Evolutionary conservation across 2,113 vertebrate species (phyloP).

Genomic region (Megaceryle maxima): DNA sequence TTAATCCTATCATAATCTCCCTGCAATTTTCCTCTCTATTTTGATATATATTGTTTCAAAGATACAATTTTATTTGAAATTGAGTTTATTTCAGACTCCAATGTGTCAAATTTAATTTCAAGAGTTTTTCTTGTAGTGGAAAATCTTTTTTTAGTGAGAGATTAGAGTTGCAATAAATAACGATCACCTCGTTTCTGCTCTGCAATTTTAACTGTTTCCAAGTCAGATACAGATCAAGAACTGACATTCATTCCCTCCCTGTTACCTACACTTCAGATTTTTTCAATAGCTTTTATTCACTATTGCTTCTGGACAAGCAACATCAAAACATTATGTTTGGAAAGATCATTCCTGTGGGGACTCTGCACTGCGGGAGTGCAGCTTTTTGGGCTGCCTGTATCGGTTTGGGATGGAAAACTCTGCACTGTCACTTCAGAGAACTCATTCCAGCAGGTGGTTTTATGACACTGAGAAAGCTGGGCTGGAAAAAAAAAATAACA

Average conservation of each 20-base stretch:
- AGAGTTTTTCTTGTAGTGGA: not conserved
- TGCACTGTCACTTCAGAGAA: slow-evolving; percentile 9
- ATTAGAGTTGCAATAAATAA: slow-evolving; percentile 5
- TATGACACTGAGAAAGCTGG: slow-evolving; percentile 5
- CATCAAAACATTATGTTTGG: not conserved
- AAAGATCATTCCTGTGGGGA: not conserved
- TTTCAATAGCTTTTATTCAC: not conserved
- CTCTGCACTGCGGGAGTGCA: not conserved
- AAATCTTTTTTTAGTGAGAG: not conserved
- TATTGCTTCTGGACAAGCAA: not conserved
- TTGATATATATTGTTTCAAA: slow-evolving; percentile 27
- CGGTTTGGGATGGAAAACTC: not conserved
- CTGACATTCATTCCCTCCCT: slow-evolving; percentile 17
- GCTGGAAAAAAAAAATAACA: not conserved
- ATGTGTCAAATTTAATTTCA: slow-evolving; percentile 42
- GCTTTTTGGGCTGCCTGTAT: not conserved
- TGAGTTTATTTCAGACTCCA: slow-evolving; percentile 9
- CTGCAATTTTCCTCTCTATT: slow-evolving; percentile 30
- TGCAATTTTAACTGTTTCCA: not conserved
- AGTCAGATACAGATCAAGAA: slow-evolving; percentile 8
- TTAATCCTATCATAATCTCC: slow-evolving; percentile 19
- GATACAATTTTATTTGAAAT: slow-evolving; percentile 34
- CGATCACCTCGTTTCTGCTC: not conserved
- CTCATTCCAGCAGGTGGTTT: slow-evolving; percentile 41
- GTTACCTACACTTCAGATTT: not conserved